Evolutionary conservation across 2,797 vertebrate species (phyloP), one percentile per base, ranked within the genome.

Genomic region (Petrocephalus schoutedeni): DNA sequence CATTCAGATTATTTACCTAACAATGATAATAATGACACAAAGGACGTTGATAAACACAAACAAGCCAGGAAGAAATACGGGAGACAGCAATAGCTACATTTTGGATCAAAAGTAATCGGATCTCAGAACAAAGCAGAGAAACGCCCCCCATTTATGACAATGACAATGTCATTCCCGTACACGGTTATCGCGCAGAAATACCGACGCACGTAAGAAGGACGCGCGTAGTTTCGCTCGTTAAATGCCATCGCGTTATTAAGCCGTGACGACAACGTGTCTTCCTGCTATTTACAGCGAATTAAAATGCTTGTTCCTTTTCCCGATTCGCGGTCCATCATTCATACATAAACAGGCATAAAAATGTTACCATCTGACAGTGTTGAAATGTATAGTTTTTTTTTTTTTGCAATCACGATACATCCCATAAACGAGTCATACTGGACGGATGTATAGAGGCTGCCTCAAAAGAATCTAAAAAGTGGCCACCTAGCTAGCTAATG

Each of bases 91-190:
- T 19, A 41, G 2, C 10, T 41, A 16, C 0, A 41, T 41, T 8
- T 16, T 41, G 54, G 32, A 3, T 41, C 56, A 28, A 61, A 88
- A 74, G 59, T 71, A 58, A 80, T 10, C 23, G 83, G 51, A 56
- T 45, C 51, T 28, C 82, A 5, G 61, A 28, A 87, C 85, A 89
- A 87, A 83, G 74, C 88, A 87, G 21, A 89, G 54, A 89, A 87
- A 89, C 86, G 86, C 54, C 88, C 85, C 87, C 88, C 67, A 77
- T 56, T 57, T 53, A 85, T n/a, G n/a, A n/a, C n/a, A n/a, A n/a
- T 36, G 51, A 87, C 74, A 84, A 74, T 61, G 80, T 88, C 45
- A 88, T 83, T 6, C 87, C 32, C 58, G 71, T 54, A 23, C 64
- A 71, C 64, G 64, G 12, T 36, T 59, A 36, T 86, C 56, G 41